Evolutionary conservation across 2,888 invertebrate species (phyloP).

Genomic region (Apoda limacodes): DNA sequence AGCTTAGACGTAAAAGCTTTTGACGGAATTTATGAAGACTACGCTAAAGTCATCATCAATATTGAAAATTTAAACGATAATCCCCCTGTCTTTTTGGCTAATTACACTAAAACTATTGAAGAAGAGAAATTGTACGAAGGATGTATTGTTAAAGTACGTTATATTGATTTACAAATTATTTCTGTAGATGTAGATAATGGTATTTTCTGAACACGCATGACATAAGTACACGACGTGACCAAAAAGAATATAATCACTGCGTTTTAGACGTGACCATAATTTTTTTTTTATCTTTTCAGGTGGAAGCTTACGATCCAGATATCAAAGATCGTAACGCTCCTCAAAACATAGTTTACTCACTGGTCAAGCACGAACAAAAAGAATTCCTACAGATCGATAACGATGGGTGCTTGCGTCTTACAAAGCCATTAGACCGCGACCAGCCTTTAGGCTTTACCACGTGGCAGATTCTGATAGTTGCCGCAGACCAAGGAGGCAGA

Average conservation of each 20-base stretch:
- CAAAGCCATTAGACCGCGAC: conserved; percentile 89
- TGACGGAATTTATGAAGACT: conserved; percentile 86
- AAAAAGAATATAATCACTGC: too few relatives aligned
- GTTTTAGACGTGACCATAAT: neutral
- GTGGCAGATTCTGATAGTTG: conserved; percentile 81
- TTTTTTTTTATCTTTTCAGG: conserved; percentile 29
- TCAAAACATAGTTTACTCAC: conserved; percentile 82
- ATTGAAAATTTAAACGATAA: conserved; percentile 95
- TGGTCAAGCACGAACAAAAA: conserved; percentile 79
- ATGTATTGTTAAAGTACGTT: conserved; percentile 77
- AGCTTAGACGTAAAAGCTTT: conserved; percentile 85
- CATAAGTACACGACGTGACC: conserved; percentile 3
- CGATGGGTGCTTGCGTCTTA: conserved; percentile 79
- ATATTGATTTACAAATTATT: conserved; percentile 1
- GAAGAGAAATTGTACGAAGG: conserved; percentile 79
- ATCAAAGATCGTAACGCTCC: conserved; percentile 79
- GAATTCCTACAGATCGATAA: conserved; percentile 79
- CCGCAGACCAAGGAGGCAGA: conserved; percentile 78
- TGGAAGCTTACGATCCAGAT: conserved; percentile 88
- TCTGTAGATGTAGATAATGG: neutral
- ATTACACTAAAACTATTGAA: conserved; percentile 78
- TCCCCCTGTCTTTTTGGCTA: conserved; percentile 83
- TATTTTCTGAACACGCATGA: neutral
- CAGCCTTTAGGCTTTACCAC: conserved; percentile 85
- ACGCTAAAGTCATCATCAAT: conserved; percentile 84